Percentiles rank a stretch among this genome's conserved stretches.
phyloP scores from a whole-genome alignment of 2,888 invertebrate genomes.

The Lasioglossum lativentre region DNA sequence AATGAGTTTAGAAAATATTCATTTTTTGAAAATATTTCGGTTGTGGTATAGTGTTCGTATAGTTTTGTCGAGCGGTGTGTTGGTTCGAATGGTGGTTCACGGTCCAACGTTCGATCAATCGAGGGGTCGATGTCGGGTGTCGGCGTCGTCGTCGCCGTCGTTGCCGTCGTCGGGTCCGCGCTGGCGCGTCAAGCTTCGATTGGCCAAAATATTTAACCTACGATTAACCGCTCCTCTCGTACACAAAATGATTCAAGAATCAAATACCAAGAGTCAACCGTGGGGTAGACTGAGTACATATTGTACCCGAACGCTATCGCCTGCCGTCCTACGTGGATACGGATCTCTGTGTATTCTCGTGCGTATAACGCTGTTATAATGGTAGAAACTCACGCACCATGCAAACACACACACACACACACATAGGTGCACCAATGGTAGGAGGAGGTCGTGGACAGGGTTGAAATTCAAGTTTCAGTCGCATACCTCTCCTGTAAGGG shows the following conservation, averaged over 20 bases:
- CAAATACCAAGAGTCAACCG: constrained; percentile 84
- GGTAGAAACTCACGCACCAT: constrained; percentile 56
- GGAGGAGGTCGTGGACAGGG: not conserved
- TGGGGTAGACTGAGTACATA: constrained; percentile 82
- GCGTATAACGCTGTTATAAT: constrained; percentile 69
- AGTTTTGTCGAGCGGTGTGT: not conserved
- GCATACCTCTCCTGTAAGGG: too few species aligned
- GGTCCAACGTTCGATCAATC: not conserved
- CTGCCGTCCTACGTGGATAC: constrained; percentile 69
- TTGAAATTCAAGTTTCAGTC: not conserved
- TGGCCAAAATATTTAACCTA: constrained; percentile 83
- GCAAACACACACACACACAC: not conserved
- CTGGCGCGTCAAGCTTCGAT: constrained; percentile 60
- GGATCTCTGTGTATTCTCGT: constrained; percentile 67
- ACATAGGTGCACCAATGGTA: not conserved
- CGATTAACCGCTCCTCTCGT: constrained; percentile 81
- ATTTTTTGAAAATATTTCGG: not conserved
- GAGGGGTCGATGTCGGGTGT: not conserved
- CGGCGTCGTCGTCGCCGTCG: not conserved
- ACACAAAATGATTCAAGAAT: constrained; percentile 84
- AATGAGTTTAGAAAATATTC: not conserved
- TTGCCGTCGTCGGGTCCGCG: constrained; percentile 14
- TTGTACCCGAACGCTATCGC: constrained; percentile 78
- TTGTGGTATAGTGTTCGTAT: not conserved
- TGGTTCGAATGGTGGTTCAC: not conserved